These are phyloP conservation scores for Furcifer pardalis DNA, from an alignment of 2,797 vertebrate genomes.

Conservation along the genomic window DNA sequence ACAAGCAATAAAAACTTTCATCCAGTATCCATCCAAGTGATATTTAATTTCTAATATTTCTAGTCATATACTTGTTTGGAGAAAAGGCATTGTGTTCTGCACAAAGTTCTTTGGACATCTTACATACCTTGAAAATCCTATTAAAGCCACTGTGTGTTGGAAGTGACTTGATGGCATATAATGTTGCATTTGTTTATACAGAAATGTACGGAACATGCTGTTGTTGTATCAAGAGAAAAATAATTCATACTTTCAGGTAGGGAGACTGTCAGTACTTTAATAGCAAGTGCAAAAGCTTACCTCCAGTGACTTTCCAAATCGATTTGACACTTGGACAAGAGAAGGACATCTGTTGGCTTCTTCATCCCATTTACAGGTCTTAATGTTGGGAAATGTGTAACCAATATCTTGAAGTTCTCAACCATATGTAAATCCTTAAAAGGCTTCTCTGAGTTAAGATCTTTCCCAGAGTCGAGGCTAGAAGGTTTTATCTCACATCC, in stretches of 20 bases:
- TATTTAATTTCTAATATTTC: no score
- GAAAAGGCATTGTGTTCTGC: no score
- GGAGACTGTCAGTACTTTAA: neutral
- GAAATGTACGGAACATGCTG: slow-evolving; percentile 47
- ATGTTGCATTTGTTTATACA: slow-evolving; percentile 46
- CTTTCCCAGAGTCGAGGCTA: slow-evolving; percentile 50
- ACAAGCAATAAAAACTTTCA: no score
- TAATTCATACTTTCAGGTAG: neutral
- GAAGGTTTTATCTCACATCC: slow-evolving; percentile 38
- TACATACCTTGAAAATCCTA: no score
- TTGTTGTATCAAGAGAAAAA: slow-evolving; percentile 56
- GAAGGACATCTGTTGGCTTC: slow-evolving; percentile 21
- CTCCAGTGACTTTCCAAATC: slow-evolving; percentile 17
- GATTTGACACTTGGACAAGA: slow-evolving; percentile 43
- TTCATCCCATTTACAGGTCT: slow-evolving; percentile 49
- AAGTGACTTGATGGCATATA: no score
- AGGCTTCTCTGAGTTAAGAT: slow-evolving; percentile 62
- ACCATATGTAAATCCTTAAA: slow-evolving; percentile 58
- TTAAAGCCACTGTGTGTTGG: no score
- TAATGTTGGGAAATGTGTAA: slow-evolving; percentile 64
- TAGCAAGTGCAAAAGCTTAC: neutral
- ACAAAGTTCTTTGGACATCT: no score
- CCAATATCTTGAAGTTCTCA: slow-evolving; percentile 40
- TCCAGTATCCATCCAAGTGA: no score
- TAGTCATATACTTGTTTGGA: no score